A percentile compares a stretch with the other conserved stretches of the same genome.
Evolutionary conservation across 2,797 vertebrate genomes (phyloP).

Genomic region (Centroberyx gerrardi): DNA sequence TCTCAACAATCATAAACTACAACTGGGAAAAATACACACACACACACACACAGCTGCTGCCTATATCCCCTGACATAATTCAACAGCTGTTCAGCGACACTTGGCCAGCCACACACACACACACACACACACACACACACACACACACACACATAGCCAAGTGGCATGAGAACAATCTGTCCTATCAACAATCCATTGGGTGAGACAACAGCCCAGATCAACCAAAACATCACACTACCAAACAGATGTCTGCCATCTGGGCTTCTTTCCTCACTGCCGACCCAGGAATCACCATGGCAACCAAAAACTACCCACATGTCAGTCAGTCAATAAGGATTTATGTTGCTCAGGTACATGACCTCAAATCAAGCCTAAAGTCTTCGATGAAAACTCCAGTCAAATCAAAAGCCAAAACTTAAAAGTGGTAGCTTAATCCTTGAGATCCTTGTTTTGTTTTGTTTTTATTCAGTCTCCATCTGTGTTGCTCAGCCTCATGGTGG

Average conservation of each 20-base stretch:
- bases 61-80: constrained; percentile 47
- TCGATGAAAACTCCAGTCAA: too few relatives aligned
- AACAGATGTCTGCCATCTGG: constrained; percentile 39
- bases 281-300: neutral
- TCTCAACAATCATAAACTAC: constrained; percentile 48
- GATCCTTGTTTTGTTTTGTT: too few relatives aligned
- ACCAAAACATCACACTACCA: constrained; percentile 45
- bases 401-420: neutral
- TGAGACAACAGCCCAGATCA: constrained; percentile 14
- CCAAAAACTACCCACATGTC: too few relatives aligned
- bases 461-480: too few relatives aligned
- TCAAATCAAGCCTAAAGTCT: too few relatives aligned
- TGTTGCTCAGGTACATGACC: too few relatives aligned
- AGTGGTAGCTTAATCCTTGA: too few relatives aligned
- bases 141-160: neutral
- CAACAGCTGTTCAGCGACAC: constrained; percentile 8
- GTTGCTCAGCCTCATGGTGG: too few relatives aligned
- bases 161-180: constrained; percentile 38
- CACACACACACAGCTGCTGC: constrained; percentile 64
- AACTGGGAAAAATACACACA: constrained; percentile 35
- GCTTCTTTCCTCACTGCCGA: neutral
- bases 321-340: too few relatives aligned
- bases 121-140: constrained; percentile 24
- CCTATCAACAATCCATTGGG: constrained; percentile 39
- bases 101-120: constrained; percentile 11